Percentiles rank a stretch among this genome's conserved stretches.
Conservation (phyloP, 2,888 invertebrate genomes). For the Cistogaster globosa region DNA sequence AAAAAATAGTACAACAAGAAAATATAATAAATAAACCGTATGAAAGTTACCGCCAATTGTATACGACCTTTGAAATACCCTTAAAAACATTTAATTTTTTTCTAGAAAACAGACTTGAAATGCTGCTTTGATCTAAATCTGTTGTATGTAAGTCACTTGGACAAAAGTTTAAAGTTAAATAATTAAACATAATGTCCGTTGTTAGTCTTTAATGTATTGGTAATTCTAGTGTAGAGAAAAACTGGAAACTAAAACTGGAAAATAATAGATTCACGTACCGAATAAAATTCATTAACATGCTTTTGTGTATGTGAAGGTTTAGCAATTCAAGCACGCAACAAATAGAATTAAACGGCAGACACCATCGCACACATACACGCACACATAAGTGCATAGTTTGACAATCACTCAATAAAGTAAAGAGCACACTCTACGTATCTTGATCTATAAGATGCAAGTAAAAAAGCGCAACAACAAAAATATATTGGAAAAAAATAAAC, state of each 20-base stretch:
- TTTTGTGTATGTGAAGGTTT: neutral
- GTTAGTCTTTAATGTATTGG: no score
- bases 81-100: neutral
- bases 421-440: conserved; percentile 20
- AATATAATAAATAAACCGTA: conserved; percentile 17
- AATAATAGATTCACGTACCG: no score
- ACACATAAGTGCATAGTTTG: conserved; percentile 17
- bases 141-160: no score
- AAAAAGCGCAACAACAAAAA: conserved; percentile 17
- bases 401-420: conserved; percentile 41
- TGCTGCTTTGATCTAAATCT: no score
- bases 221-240: no score
- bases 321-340: conserved; percentile 2
- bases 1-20: neutral
- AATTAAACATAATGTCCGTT: no score
- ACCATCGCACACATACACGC: neutral
- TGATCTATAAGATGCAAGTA: conserved; percentile 34
- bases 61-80: neutral
- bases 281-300: no score
- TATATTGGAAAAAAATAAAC: conserved; percentile 15
- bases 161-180: no score
- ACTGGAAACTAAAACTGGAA: no score
- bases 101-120: no score
- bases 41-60: neutral
- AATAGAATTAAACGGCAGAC: conserved; percentile 12